These are phyloP conservation scores for Byasa hedistus DNA, from an alignment of 2,888 invertebrate species.

Conservation along the genomic window DNA sequence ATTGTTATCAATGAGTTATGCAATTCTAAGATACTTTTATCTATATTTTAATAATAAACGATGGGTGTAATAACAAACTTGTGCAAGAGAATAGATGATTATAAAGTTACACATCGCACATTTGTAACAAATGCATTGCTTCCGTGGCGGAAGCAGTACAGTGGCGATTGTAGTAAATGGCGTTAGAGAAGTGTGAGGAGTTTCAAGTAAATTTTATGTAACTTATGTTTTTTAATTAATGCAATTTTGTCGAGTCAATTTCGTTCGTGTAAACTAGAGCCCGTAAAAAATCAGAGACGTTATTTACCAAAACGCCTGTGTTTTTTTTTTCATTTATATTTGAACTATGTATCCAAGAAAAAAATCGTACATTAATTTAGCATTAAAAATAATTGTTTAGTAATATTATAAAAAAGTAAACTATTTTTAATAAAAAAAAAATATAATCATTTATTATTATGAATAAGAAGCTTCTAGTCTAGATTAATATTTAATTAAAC, in stretches of 20 bases:
- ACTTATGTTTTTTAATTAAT: background rate
- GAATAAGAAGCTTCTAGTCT: too few species aligned
- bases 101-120: constrained; percentile 10
- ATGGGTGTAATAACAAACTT: constrained; percentile 21
- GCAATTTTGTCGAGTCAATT: background rate
- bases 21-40: background rate
- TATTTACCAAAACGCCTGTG: too few species aligned
- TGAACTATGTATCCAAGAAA: too few species aligned
- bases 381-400: too few species aligned
- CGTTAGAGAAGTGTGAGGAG: background rate
- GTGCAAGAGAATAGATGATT: constrained; percentile 11
- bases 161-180: background rate
- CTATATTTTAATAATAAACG: constrained; percentile 21
- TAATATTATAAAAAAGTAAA: too few species aligned
- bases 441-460: too few species aligned
- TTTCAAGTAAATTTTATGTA: background rate
- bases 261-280: too few species aligned
- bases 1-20: background rate
- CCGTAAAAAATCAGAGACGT: too few species aligned
- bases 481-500: too few species aligned
- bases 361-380: too few species aligned
- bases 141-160: constrained; percentile 3
- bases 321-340: too few species aligned
- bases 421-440: too few species aligned
- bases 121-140: background rate